phyloP scores from a whole-genome alignment of 2,113 vertebrate genomes.

The Ceuthmochares aereus region DNA sequence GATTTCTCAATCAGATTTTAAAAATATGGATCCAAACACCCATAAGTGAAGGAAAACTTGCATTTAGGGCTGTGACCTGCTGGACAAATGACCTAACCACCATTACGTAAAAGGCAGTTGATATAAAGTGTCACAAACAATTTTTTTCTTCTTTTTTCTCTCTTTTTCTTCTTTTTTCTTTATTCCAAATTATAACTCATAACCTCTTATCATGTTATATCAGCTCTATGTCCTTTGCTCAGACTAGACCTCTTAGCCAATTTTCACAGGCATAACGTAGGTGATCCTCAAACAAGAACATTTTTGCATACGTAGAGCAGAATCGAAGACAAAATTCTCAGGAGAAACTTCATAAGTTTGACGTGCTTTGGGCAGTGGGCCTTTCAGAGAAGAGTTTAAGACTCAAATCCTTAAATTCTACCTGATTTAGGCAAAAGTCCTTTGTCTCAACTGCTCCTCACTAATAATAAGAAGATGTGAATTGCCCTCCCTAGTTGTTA shows the following conservation, averaged over 20 bases:
- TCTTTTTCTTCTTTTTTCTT: neutral
- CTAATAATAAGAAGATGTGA: neutral
- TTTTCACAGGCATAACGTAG: neutral
- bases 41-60: neutral
- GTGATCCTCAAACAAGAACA: no score
- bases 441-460: neutral
- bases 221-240: neutral
- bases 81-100: neutral
- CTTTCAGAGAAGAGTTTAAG: neutral
- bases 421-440: neutral
- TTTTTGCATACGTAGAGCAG: neutral
- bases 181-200: neutral
- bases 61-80: neutral
- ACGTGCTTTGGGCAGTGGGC: fast-evolving
- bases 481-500: neutral
- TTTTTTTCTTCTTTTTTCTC: neutral
- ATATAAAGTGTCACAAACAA: neutral
- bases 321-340: neutral
- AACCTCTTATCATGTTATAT: neutral
- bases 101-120: neutral
- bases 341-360: neutral
- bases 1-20: neutral
- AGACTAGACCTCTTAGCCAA: neutral
- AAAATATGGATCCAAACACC: neutral
- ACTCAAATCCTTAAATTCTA: neutral